These are phyloP conservation scores for Aricia artaxerxes DNA, from an alignment of 2,888 invertebrate species.

Conservation along the genomic window DNA sequence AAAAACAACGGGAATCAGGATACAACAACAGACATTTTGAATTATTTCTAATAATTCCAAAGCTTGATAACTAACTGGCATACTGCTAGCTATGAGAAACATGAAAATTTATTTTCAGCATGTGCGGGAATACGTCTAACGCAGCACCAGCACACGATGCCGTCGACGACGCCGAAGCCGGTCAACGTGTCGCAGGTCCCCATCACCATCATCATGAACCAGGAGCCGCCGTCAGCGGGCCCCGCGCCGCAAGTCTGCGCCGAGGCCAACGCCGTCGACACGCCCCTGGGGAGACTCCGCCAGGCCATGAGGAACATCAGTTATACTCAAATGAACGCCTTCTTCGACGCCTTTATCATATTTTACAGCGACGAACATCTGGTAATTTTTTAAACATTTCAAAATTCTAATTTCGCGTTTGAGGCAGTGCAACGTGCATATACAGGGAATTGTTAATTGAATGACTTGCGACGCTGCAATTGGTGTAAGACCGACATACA, in stretches of 20 bases:
- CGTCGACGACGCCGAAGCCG: slow-evolving; percentile 46
- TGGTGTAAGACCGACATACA: too few species aligned
- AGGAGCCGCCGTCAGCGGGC: slow-evolving; percentile 47
- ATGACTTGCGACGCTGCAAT: too few species aligned
- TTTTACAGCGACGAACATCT: slow-evolving; percentile 91
- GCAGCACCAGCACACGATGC: slow-evolving; percentile 43
- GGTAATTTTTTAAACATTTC: slow-evolving; percentile 61
- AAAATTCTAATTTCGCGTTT: too few species aligned
- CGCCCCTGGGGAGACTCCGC: slow-evolving; percentile 66
- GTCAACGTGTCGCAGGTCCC: slow-evolving; percentile 44
- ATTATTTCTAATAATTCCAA: too few species aligned
- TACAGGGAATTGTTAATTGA: too few species aligned
- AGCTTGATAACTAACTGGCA: too few species aligned
- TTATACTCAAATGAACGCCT: slow-evolving; percentile 62
- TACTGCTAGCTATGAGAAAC: too few species aligned
- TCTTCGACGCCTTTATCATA: slow-evolving; percentile 86
- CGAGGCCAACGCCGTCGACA: slow-evolving; percentile 54
- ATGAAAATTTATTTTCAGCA: slow-evolving; percentile 47
- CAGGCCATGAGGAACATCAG: slow-evolving; percentile 71
- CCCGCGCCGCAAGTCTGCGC: slow-evolving; percentile 53
- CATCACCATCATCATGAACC: slow-evolving; percentile 51
- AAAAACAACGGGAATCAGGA: too few species aligned
- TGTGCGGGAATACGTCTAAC: slow-evolving; percentile 52
- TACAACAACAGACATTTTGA: too few species aligned
- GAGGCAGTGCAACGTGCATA: too few species aligned